Conservation (phyloP, 2,113 vertebrate species). For the Vireo altiloquus region DNA sequence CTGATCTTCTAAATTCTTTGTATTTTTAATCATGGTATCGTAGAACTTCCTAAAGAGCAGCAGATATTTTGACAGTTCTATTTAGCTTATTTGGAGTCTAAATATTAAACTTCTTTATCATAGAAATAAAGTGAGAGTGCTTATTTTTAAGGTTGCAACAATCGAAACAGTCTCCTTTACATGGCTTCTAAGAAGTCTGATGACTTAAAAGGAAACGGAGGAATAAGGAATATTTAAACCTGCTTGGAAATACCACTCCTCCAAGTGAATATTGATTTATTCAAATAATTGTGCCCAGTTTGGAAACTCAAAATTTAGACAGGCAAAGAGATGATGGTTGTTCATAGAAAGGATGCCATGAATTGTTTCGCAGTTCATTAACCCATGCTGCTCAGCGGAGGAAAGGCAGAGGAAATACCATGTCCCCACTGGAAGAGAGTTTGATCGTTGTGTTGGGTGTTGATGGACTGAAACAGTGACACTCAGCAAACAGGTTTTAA, state of each 20-base stretch:
- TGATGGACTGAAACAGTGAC: conserved; percentile 40
- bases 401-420: not conserved
- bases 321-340: not conserved
- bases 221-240: not conserved
- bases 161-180: conserved; percentile 50
- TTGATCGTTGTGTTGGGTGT: not conserved
- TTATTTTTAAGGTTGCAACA: conserved; percentile 68
- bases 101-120: not conserved
- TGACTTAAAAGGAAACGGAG: not conserved
- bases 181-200: conserved; percentile 37
- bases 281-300: not conserved
- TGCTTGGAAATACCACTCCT: not conserved
- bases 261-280: not conserved
- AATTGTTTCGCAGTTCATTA: not conserved
- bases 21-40: not conserved
- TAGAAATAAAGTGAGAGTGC: conserved; percentile 35
- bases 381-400: not conserved
- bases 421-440: not conserved
- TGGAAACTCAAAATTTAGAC: not conserved
- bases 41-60: not conserved
- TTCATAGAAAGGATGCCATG: not conserved
- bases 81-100: conserved; percentile 11
- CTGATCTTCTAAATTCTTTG: not conserved
- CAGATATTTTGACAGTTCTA: not conserved
- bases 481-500: conserved; percentile 48